Evolutionary conservation across 2,888 invertebrate genomes (phyloP), one percentile per base, ranked within the genome.

Genomic region (Brenthis hecate): DNA sequence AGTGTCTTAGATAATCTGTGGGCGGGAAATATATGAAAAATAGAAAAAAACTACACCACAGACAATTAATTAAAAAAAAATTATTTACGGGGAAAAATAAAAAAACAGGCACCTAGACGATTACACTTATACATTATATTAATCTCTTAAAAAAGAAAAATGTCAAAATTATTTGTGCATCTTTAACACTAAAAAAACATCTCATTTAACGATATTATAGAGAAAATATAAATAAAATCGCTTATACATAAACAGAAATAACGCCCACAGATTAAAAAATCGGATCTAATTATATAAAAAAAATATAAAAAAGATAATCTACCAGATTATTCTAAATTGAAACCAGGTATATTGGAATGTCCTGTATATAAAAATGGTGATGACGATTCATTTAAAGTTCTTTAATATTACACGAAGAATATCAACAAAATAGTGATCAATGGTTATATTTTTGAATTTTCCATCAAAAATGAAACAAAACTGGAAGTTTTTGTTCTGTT

Each of bases 301-400:
- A 4, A 3, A 70, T 68, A 66, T 23, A 13, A 53, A 62, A 62
- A 68, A 50, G 62, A 67, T 58, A 70, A 60, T 47, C 63, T 69
- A 63, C 56, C 16, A 32, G 60, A 54, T 65, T 50, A 65, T 16
- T 68, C 66, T 71, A 69, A 58, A 32, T 43, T 68, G 74, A 71
- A 67, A 64, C 68, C 63, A 71, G 76, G 69, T 76, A 76, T 73
- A 70, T 80, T 91, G 91, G 91, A 91, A 91, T 91, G 91, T 91
- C 86, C 87, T 78, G 84, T 74, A 67, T 72, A 58, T 65, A 68
- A 69, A 58, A 54, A 69, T 65, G 57, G 56, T 32, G 63, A 67
- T 64, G 48, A 65, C 32, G 36, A 36, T 48, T 56, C 14, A 55
- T 55, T 55, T 13, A 51, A 56, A 68, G 13, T 23, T 43, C 11